A percentile compares a stretch with the other conserved stretches of the same genome.
These are phyloP conservation scores for Hydrozoanthus tunicans DNA, from an alignment of 64 coral and sea anemone species.

Conservation along the genomic window DNA sequence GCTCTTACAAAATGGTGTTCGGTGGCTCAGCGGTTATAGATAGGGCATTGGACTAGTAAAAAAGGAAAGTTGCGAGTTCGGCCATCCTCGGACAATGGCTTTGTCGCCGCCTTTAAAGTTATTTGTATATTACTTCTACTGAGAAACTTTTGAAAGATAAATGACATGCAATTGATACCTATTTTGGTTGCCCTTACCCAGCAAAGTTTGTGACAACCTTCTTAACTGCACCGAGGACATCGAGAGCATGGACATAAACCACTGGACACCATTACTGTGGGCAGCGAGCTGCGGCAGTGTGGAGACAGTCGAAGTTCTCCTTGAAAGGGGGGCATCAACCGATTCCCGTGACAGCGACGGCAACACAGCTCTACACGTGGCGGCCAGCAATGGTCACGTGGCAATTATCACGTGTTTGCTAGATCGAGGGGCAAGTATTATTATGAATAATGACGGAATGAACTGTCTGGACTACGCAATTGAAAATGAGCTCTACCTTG, in stretches of 20 bases:
- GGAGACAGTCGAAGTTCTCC: conserved; percentile 46
- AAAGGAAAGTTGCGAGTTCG: too few relatives aligned
- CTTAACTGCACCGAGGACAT: conserved; percentile 46
- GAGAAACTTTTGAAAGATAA: too few relatives aligned
- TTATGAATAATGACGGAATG: conserved; percentile 41
- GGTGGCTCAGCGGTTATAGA: too few relatives aligned
- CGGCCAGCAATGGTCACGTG: conserved; percentile 51
- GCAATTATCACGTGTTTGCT: conserved; percentile 42
- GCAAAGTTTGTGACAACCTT: conserved; percentile 45
- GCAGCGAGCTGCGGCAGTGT: conserved; percentile 33
- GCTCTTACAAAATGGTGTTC: too few relatives aligned
- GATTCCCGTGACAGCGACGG: conserved; percentile 43
- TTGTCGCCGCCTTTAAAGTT: too few relatives aligned
- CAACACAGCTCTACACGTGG: conserved; percentile 57
- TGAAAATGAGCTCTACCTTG: conserved; percentile 54
- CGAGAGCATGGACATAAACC: conserved; percentile 37
- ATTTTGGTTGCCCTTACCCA: neutral
- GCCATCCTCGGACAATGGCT: too few relatives aligned
- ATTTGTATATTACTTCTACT: too few relatives aligned
- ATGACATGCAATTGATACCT: neutral
- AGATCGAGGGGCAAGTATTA: conserved; percentile 36
- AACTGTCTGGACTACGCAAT: conserved; percentile 59
- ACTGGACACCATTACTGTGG: conserved; percentile 46
- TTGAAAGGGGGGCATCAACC: conserved; percentile 35
- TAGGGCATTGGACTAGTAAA: too few relatives aligned